These are phyloP conservation scores for Gerosis bhagava DNA, from an alignment of 2,888 invertebrate genomes.

Conservation along the genomic window DNA sequence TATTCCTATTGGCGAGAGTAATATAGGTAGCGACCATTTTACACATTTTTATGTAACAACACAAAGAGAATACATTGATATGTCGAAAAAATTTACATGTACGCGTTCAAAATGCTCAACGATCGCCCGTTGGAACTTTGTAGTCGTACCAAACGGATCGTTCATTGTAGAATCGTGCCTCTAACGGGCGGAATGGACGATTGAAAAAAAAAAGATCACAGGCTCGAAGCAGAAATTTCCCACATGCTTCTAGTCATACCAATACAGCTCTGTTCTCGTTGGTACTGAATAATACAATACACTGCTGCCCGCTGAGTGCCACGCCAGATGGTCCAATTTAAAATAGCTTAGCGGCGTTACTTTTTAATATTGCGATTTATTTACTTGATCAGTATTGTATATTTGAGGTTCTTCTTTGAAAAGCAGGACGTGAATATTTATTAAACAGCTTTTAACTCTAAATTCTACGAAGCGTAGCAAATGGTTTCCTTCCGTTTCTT, in stretches of 20 bases:
- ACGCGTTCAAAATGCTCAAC: slow-evolving; percentile 22
- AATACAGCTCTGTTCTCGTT: slow-evolving; percentile 14
- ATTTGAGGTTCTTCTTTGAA: too few relatives aligned
- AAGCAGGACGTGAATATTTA: too few relatives aligned
- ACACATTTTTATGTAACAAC: slow-evolving; percentile 21
- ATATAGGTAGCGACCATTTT: too few relatives aligned
- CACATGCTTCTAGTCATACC: slow-evolving; percentile 24
- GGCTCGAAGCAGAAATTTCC: slow-evolving; percentile 16
- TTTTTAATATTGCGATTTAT: too few relatives aligned
- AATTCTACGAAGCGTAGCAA: too few relatives aligned
- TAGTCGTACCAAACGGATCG: slow-evolving; percentile 20
- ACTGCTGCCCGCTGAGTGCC: slow-evolving; percentile 15
- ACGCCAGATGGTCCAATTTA: slow-evolving; percentile 8
- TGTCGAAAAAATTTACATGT: slow-evolving; percentile 23
- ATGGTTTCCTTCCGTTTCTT: too few relatives aligned
- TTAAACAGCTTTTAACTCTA: too few relatives aligned
- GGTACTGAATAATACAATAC: slow-evolving; percentile 24
- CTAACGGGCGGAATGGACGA: slow-evolving; percentile 20
- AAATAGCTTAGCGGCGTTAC: slow-evolving; percentile 3
- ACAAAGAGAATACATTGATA: slow-evolving; percentile 25
- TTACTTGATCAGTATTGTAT: too few relatives aligned
- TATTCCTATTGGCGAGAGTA: too few relatives aligned
- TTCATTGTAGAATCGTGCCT: slow-evolving; percentile 19
- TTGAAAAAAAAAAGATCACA: slow-evolving; percentile 23
- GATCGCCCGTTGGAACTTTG: slow-evolving; percentile 24